Conservation (phyloP, 2,888 invertebrate species). For the Petrolisthes cinctipes region DNA sequence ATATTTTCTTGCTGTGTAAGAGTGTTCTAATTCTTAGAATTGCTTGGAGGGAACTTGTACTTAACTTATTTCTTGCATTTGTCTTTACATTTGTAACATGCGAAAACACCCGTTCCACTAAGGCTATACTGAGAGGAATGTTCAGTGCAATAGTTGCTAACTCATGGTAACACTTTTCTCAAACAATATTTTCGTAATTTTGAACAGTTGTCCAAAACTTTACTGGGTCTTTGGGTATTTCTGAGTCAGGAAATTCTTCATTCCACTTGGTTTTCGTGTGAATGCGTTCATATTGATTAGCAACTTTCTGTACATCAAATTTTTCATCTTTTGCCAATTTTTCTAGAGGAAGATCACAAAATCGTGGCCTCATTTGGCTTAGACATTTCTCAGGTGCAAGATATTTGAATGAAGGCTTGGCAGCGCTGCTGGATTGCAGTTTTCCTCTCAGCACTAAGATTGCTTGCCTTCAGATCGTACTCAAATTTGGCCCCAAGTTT, state of each 20-base stretch:
- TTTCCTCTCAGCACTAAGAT: conserved; percentile 19
- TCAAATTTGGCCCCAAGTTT: conserved; percentile 7
- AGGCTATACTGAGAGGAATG: conserved; percentile 14
- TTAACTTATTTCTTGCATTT: not conserved
- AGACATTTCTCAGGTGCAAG: not conserved
- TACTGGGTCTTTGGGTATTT: not conserved
- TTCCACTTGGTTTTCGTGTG: conserved; percentile 1
- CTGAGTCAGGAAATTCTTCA: conserved; percentile 5
- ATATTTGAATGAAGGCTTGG: conserved; percentile 6
- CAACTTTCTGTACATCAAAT: not conserved
- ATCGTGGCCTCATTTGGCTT: conserved; percentile 30
- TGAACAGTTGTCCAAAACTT: conserved; percentile 22
- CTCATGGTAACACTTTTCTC: conserved; percentile 22
- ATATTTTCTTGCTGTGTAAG: not conserved
- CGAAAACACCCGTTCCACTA: conserved; percentile 41
- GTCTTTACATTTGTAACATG: conserved; percentile 29
- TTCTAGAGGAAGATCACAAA: not conserved
- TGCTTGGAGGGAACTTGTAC: conserved; percentile 9
- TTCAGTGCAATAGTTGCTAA: conserved; percentile 26
- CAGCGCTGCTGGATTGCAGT: conserved; percentile 16
- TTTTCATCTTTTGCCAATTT: not conserved
- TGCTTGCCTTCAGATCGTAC: not conserved
- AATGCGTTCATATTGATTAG: conserved; percentile 12
- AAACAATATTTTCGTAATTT: conserved; percentile 25
- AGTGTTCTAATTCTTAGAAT: conserved; percentile 20